These are phyloP conservation scores for Edolisoma coerulescens DNA, from an alignment of 2,113 vertebrate genomes.

Conservation along the genomic window DNA sequence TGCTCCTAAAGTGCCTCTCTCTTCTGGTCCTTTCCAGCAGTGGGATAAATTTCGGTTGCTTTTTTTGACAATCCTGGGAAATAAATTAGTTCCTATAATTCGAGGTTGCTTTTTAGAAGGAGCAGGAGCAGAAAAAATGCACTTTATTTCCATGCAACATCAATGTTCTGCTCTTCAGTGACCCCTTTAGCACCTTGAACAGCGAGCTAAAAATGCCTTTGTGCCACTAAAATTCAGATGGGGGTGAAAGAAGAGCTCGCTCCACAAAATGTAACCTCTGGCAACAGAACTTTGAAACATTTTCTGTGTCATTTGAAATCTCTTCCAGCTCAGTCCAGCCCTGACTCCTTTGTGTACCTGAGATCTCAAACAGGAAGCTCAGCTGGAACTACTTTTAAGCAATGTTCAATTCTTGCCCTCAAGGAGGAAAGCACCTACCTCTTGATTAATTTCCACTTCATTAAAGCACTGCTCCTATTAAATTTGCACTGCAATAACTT, in stretches of 20 bases:
- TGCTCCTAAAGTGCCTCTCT: neutral
- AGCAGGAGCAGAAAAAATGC: neutral
- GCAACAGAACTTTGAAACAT: neutral
- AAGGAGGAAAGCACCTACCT: neutral
- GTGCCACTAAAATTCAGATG: neutral
- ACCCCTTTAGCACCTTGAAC: neutral
- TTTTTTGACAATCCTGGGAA: neutral
- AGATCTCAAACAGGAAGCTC: neutral
- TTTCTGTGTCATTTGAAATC: neutral
- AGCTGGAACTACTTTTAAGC: neutral
- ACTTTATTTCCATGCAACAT: neutral
- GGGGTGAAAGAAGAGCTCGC: neutral
- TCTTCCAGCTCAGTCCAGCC: neutral
- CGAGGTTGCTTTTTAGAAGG: neutral
- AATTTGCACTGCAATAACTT: constrained; percentile 25
- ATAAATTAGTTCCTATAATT: neutral
- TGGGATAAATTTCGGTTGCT: neutral
- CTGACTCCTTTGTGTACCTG: neutral
- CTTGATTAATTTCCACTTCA: neutral
- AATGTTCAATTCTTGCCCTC: neutral
- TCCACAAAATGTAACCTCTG: neutral
- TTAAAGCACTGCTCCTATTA: neutral
- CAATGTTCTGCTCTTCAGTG: neutral
- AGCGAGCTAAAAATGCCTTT: neutral
- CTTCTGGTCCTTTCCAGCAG: neutral